A percentile compares a stretch with the other conserved stretches of the same genome.
Evolutionary conservation across 1,140 invertebrate species (phyloP).

Genomic region (Antheraea pernyi): DNA sequence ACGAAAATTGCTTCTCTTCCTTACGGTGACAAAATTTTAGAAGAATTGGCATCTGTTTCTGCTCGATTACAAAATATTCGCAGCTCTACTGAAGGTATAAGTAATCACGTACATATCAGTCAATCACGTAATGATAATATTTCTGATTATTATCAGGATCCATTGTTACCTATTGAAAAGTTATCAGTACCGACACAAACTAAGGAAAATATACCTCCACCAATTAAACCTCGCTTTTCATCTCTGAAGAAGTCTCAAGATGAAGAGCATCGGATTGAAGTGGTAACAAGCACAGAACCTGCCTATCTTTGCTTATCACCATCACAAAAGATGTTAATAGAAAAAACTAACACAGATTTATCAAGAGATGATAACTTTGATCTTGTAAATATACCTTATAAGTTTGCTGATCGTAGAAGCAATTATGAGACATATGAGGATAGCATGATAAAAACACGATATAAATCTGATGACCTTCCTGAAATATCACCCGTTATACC

Average conservation of each 20-base stretch:
- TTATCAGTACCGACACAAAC: constrained; percentile 17
- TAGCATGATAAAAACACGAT: neutral
- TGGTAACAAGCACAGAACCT: constrained; percentile 81
- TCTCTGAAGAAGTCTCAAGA: constrained; percentile 61
- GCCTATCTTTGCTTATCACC: constrained; percentile 86
- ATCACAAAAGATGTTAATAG: constrained; percentile 81
- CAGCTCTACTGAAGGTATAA: neutral
- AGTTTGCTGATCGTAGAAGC: constrained; percentile 74
- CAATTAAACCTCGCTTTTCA: constrained; percentile 62
- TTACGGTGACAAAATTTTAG: constrained; percentile 82
- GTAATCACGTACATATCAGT: neutral
- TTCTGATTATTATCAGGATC: neutral
- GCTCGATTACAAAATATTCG: constrained; percentile 74
- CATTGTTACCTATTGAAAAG: constrained; percentile 34
- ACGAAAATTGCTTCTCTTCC: constrained; percentile 82
- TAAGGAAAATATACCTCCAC: constrained; percentile 48
- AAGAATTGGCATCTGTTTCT: constrained; percentile 83
- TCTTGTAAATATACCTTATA: neutral
- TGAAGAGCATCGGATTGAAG: constrained; percentile 78
- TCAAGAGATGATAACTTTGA: constrained; percentile 54
- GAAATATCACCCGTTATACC: constrained; percentile 38
- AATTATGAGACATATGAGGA: constrained; percentile 82
- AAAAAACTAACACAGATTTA: constrained; percentile 66
- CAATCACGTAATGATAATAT: neutral
- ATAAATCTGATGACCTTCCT: neutral